These are phyloP conservation scores for Brachyptera risi DNA, from an alignment of 2,888 invertebrate genomes.

Conservation along the genomic window DNA sequence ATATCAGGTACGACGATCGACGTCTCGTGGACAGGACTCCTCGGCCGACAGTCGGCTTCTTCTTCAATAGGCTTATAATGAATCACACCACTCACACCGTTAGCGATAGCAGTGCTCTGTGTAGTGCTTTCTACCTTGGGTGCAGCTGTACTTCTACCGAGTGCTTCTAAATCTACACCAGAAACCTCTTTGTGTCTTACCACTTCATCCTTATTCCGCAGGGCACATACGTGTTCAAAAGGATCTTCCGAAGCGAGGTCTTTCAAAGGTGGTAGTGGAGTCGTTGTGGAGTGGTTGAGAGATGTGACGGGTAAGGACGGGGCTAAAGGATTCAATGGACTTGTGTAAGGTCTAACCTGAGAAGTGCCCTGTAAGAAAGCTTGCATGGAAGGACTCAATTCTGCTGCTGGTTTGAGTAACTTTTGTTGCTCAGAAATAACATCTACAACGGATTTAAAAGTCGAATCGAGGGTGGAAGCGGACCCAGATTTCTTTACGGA, in stretches of 20 bases:
- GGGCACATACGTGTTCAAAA: conserved; percentile 40
- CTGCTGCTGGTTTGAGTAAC: conserved; percentile 70
- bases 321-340: conserved; percentile 24
- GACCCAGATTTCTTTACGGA: conserved; percentile 78
- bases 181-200: background rate
- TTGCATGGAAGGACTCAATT: conserved; percentile 65
- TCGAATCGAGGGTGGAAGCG: conserved; percentile 77
- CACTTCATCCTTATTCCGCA: background rate
- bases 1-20: conserved; percentile 61
- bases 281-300: conserved; percentile 33
- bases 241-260: conserved; percentile 34
- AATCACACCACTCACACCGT: background rate
- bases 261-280: conserved; percentile 26
- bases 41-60: conserved; percentile 49
- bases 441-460: conserved; percentile 77
- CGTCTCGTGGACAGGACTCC: conserved; percentile 61
- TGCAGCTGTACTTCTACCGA: background rate
- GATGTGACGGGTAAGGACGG: conserved; percentile 43
- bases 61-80: conserved; percentile 28
- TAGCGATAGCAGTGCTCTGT: background rate
- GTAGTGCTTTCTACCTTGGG: background rate
- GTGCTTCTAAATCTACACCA: background rate
- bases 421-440: conserved; percentile 88
- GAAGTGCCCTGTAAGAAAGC: conserved; percentile 56
- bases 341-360: conserved; percentile 38